Conservation (phyloP, 2,888 invertebrate genomes). For the Deilephila porcellus region DNA sequence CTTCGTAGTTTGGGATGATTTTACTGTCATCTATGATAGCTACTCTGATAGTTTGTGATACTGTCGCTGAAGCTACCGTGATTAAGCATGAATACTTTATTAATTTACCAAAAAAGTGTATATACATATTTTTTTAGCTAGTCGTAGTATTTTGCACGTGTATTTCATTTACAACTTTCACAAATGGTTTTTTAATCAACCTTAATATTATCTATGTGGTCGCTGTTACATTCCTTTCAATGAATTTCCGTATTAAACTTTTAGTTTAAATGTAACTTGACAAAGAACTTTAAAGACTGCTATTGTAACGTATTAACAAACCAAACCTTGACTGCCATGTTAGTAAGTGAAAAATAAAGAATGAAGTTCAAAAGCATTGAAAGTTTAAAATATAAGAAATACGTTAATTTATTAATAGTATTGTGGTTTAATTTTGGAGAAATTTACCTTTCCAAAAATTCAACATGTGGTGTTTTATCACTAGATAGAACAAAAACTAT, state of each 20-base stretch:
- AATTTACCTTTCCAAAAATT: background rate
- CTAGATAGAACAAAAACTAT: background rate
- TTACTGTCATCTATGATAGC: background rate
- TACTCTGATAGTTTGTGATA: constrained; percentile 1
- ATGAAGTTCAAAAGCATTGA: background rate
- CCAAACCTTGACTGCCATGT: constrained; percentile 28
- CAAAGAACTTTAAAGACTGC: constrained; percentile 26
- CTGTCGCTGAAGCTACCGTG: background rate
- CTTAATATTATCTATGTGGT: constrained; percentile 37
- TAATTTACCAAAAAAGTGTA: constrained; percentile 72
- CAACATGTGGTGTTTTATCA: background rate
- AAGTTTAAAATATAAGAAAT: constrained; percentile 16
- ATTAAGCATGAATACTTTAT: constrained; percentile 31
- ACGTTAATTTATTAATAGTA: background rate
- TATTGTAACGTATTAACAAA: constrained; percentile 25
- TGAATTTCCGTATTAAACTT: constrained; percentile 14
- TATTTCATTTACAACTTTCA: constrained; percentile 41
- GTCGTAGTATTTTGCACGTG: constrained; percentile 52
- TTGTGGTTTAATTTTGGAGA: background rate
- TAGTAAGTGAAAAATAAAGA: background rate
- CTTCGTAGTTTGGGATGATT: background rate
- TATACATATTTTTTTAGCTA: constrained; percentile 64
- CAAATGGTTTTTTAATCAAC: constrained; percentile 38
- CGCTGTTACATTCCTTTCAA: constrained; percentile 50
- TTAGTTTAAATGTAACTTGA: constrained; percentile 9